Evolutionary conservation across 2,797 vertebrate genomes (phyloP), one percentile per base, ranked within the genome.

Genomic region (Acestrorhynchus altus): DNA sequence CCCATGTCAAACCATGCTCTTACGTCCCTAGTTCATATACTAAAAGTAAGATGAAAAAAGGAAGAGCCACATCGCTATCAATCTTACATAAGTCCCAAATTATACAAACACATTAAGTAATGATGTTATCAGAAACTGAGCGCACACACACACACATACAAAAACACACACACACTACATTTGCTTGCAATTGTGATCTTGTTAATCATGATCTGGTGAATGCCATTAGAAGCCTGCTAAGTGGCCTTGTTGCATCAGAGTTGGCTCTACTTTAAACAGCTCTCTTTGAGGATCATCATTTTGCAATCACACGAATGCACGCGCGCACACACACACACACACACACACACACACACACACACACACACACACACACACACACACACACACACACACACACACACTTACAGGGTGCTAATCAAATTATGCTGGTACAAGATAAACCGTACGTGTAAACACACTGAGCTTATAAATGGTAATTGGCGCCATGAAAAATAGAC

Each of bases 221-320:
- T n/a, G 71, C 81, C 56, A 80, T 78, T 77, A 81, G 77, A 63
- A 83, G 83, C 77, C 77, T 65, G 7, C 49, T 61, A 15, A 75
- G 46, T 60, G 42, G 77, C 6, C 42, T 60, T 24, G 18, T 39
- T 18, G 26, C 35, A 64, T 77, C 77, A 83, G 76, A 77, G 60
- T 18, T 44, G 82, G 20, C 82, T 83, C 79, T 74, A 71, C 75
- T 83, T 74, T 88, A 91, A 92, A 92, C 87, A 89, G 76, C 68
- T 49, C 46, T 64, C 72, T 84, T 86, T 91, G 77, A 87, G 81
- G 89, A 92, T 89, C 90, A 92, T 91, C 90, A 92, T 88, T 79
- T 66, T 64, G 40, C 72, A 81, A 71, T 61, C 9, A 64, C 56
- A 68, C 22, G 60, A 35, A 67, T 39, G 56, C 35, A 31, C 66